Conservation (phyloP, 2,113 vertebrate genomes). For the Myiozetetes cayanensis region DNA sequence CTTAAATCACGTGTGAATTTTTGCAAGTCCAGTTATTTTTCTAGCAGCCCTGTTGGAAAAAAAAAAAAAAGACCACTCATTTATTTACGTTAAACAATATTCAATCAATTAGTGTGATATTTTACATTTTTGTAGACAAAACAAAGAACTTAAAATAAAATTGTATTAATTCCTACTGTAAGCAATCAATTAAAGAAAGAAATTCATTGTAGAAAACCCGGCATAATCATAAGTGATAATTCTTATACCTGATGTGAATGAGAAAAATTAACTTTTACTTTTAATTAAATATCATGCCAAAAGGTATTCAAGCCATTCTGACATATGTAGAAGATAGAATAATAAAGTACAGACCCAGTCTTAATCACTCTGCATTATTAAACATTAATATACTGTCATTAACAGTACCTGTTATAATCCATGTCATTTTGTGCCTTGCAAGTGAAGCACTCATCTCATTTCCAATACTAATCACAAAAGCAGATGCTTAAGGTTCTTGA, state of each 20-base stretch:
- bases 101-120: neutral
- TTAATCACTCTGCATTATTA: constrained; percentile 76
- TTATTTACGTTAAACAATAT: neutral
- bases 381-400: constrained; percentile 78
- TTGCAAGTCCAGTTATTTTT: neutral
- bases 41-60: neutral
- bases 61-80: accelerated
- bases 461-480: constrained; percentile 69
- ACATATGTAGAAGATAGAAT: constrained; percentile 72
- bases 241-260: constrained; percentile 58
- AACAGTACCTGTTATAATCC: constrained; percentile 73
- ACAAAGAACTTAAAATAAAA: constrained; percentile 25
- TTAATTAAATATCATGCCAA: constrained; percentile 74
- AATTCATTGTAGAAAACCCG: constrained; percentile 53
- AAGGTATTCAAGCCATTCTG: constrained; percentile 68
- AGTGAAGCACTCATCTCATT: constrained; percentile 62
- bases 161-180: constrained; percentile 6
- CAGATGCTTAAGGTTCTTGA: constrained; percentile 48
- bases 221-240: constrained; percentile 65
- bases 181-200: constrained; percentile 51
- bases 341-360: constrained; percentile 70
- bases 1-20: neutral
- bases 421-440: constrained; percentile 69
- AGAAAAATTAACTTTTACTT: constrained; percentile 72
- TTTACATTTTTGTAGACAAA: neutral